Conservation (phyloP, 2,797 vertebrate species). For the Phoxinus dragarum region DNA sequence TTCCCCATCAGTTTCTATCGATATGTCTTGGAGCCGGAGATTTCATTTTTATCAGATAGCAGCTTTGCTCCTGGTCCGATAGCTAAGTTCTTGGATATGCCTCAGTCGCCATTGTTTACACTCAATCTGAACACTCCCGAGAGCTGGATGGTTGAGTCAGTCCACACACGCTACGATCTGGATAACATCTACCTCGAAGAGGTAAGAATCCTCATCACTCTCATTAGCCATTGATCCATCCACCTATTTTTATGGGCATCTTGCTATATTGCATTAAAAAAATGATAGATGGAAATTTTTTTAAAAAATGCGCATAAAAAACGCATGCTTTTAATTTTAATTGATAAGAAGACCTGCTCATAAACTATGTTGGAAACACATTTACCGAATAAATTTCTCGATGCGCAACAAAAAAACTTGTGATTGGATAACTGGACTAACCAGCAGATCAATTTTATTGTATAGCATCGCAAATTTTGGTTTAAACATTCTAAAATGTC, state of each 20-base stretch:
- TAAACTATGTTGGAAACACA: too few relatives aligned
- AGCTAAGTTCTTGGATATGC: conserved; percentile 98
- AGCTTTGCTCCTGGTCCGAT: conserved; percentile 88
- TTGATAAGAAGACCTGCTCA: too few relatives aligned
- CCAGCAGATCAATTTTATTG: too few relatives aligned
- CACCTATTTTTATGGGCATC: background rate
- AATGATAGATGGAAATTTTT: background rate
- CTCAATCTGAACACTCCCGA: conserved; percentile 95
- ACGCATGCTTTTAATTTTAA: too few relatives aligned
- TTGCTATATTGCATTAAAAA: background rate
- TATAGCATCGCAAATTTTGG: background rate
- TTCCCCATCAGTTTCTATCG: conserved; percentile 89
- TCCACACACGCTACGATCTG: conserved; percentile 93
- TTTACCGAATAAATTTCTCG: too few relatives aligned
- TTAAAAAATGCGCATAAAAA: too few relatives aligned
- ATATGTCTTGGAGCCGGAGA: conserved; percentile 92
- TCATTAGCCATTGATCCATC: background rate
- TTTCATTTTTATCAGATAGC: conserved; percentile 85
- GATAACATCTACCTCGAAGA: conserved; percentile 98
- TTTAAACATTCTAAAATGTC: background rate
- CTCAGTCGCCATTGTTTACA: conserved; percentile 94
- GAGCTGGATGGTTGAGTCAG: conserved; percentile 99
- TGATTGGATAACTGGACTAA: background rate
- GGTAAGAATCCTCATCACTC: conserved; percentile 73
- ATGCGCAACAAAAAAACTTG: background rate